Base-by-base conservation (phyloP, 2,888 invertebrate species). In the Heliconius hortense region DNA sequence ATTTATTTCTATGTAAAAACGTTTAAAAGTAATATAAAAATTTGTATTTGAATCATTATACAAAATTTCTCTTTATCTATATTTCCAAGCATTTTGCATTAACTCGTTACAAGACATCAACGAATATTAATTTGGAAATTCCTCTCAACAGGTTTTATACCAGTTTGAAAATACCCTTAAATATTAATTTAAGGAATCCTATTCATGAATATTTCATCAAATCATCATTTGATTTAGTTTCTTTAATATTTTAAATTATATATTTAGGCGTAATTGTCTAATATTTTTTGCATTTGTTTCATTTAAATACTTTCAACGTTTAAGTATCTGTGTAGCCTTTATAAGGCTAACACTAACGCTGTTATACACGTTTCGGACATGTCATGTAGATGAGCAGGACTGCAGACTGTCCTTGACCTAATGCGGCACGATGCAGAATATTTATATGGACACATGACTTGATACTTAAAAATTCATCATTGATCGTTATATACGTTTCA, bases 341-440 rank as follows among this genome's bases (percentile, higher is more conserved):
- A 18, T 31, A 53, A 31, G 13, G 59, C 60, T 43, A 39, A 43
- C 39, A 66, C 66, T 66, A 39, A 43, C 71, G 26, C 59, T 71
- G 24, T 68, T 68, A 28, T 59, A 59, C 35, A 70, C 70, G 70
- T n/a, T 68, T 71, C 59, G 71, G 26, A 53, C 72, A 68, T 62
- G 62, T 56, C 76, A 74, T 71, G 70, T 74, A 73, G 76, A 78
- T 76, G 74, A 76, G 63, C 70, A 76, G 76, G 75, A 78, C 73
- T 78, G 78, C 78, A 78, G 78, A 59, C 73, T 76, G 80, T 70
- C 80, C 80, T 80, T 80, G 80, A 80, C 80, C 79, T 70, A 76
- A 78, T 76, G 78, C 78, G 79, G 77, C 79, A 78, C 76, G 74
- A 71, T 79, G 80, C 80, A 79, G 80, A 78, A 76, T 76, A 75